A percentile compares a stretch with the other conserved stretches of the same genome.
Evolutionary conservation across 2,113 vertebrate species (phyloP).

Genomic region (Phylloscopus trochilus): DNA sequence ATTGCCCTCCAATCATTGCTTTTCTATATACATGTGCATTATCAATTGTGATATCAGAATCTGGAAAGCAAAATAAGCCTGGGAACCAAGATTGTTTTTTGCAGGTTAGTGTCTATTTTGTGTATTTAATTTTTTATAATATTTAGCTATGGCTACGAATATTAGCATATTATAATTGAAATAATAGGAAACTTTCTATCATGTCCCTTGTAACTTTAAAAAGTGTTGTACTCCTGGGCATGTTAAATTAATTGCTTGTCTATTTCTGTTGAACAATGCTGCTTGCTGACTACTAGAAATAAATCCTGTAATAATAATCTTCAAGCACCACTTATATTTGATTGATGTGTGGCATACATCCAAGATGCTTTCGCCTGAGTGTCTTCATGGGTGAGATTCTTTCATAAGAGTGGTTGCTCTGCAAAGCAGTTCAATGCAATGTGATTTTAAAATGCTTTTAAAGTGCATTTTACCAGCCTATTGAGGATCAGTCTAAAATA

Average conservation of each 20-base stretch:
- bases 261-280: not conserved
- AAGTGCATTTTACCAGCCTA: not conserved
- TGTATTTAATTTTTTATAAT: not conserved
- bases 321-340: not conserved
- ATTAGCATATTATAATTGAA: not conserved
- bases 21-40: not conserved
- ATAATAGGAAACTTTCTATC: not conserved
- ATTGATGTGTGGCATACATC: not conserved
- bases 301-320: not conserved
- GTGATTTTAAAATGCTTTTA: not conserved
- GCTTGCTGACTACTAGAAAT: not conserved
- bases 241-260: not conserved
- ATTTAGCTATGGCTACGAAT: not conserved
- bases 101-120: not conserved
- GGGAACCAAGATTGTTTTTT: not conserved
- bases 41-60: not conserved
- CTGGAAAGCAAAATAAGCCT: not conserved
- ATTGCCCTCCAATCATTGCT: fast-evolving
- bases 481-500: not conserved
- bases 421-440: not conserved
- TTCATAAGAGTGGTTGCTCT: not conserved
- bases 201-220: not conserved
- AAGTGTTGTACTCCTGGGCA: not conserved
- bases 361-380: not conserved
- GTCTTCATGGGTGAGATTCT: not conserved